phyloP scores from a whole-genome alignment of 2,797 vertebrate species.

The Lithobates pipiens region DNA sequence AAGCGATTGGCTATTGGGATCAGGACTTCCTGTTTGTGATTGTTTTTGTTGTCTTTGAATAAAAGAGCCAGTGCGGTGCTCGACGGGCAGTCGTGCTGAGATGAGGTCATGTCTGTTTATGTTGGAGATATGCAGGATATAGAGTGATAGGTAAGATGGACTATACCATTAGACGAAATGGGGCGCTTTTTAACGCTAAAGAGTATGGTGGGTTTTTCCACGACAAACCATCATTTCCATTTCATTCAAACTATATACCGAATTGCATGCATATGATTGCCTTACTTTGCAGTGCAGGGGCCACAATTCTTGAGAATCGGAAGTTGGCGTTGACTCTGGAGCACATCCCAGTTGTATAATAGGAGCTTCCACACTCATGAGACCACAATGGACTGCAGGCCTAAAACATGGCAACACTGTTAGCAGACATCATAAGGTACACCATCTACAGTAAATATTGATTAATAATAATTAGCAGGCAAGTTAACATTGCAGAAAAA shows the following conservation, averaged over 20 bases:
- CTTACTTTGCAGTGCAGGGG: conserved; percentile 95
- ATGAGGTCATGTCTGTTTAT: too few species aligned
- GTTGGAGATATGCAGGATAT: too few species aligned
- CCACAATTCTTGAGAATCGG: conserved; percentile 94
- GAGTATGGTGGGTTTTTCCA: too few species aligned
- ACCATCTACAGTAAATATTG: neutral
- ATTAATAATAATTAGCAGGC: neutral
- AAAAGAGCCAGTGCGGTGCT: too few species aligned
- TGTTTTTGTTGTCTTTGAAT: too few species aligned
- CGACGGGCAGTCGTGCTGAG: too few species aligned
- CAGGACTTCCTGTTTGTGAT: too few species aligned
- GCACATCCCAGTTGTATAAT: conserved; percentile 98
- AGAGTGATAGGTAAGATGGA: too few species aligned
- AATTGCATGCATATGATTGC: neutral
- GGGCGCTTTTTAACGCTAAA: too few species aligned
- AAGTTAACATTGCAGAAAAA: neutral
- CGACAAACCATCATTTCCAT: neutral
- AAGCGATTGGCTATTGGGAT: too few species aligned
- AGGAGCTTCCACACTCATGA: conserved; percentile 98
- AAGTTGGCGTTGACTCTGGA: conserved; percentile 94
- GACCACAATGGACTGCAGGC: conserved; percentile 98
- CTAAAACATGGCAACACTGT: conserved; percentile 71
- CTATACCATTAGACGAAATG: too few species aligned
- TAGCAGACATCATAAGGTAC: neutral
- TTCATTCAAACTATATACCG: neutral